Percentiles rank a stretch among this genome's conserved stretches.
phyloP scores from a whole-genome alignment of 92 coral and sea anemone species.

The Galaxea fascicularis region DNA sequence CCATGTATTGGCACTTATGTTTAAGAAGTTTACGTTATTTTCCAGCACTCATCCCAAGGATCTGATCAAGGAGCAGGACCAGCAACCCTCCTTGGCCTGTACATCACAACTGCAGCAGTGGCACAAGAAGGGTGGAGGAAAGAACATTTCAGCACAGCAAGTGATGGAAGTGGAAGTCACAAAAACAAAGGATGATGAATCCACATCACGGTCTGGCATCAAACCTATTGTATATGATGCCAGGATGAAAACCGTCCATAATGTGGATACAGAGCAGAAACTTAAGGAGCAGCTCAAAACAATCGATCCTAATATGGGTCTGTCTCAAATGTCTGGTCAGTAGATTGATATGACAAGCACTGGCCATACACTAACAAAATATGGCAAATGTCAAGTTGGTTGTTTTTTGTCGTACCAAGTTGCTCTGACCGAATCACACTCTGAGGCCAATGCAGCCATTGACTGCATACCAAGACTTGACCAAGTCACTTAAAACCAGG shows the following conservation, averaged over 20 bases:
- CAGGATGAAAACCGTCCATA: constrained; percentile 49
- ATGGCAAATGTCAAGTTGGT: too few species aligned
- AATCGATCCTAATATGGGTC: constrained; percentile 23
- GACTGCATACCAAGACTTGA: constrained; percentile 32
- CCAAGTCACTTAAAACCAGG: too few species aligned
- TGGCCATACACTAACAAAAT: constrained; percentile 17
- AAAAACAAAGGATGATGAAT: constrained; percentile 38
- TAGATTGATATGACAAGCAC: constrained; percentile 9
- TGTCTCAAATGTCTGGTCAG: not conserved
- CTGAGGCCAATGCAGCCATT: constrained; percentile 45
- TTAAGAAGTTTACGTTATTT: constrained; percentile 68
- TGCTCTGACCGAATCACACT: constrained; percentile 53
- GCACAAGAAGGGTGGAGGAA: constrained; percentile 30
- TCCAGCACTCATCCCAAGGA: constrained; percentile 59
- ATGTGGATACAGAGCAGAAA: constrained; percentile 46
- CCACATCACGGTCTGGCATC: constrained; percentile 43
- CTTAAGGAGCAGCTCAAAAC: constrained; percentile 21
- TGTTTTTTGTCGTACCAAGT: constrained; percentile 61
- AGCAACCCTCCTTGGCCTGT: constrained; percentile 6
- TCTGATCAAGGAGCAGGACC: constrained; percentile 26
- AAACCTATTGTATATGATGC: constrained; percentile 62
- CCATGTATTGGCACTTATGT: constrained; percentile 47
- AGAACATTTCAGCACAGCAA: constrained; percentile 22
- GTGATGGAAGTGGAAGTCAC: constrained; percentile 59
- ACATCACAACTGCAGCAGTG: constrained; percentile 27